Evolutionary conservation across 23 tunicate genomes (phyloP).

Genomic region (Aplidium turbinatum): DNA sequence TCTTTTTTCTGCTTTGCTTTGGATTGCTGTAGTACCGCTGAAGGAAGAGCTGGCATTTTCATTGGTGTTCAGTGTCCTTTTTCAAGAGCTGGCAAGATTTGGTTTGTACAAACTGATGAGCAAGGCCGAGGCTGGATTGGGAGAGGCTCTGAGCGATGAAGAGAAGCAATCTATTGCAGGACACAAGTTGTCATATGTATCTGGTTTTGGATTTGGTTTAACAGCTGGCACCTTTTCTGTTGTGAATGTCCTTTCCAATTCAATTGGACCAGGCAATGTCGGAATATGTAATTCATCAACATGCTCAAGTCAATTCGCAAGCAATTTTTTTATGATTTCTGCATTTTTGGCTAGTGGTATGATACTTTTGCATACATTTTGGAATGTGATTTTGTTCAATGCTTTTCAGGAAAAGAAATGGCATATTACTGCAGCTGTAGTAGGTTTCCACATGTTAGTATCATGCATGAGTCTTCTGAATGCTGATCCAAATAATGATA

Average conservation of each 20-base stretch:
- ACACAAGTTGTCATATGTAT: conserved; percentile 58
- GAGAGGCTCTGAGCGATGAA: conserved; percentile 60
- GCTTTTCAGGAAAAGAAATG: conserved; percentile 50
- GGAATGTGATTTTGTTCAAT: conserved; percentile 64
- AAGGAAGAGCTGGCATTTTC: conserved; percentile 75
- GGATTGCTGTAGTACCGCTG: conserved; percentile 86
- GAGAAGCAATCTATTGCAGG: conserved; percentile 63
- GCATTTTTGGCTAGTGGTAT: conserved; percentile 61
- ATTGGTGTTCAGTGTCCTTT: conserved; percentile 70
- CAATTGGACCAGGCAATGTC: conserved; percentile 83
- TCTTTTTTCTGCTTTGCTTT: conserved; percentile 69
- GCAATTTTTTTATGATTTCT: conserved; percentile 61
- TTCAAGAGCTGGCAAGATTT: conserved; percentile 80
- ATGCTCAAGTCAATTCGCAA: too few relatives aligned
- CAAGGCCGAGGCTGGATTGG: conserved; percentile 73
- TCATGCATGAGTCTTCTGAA: conserved; percentile 48
- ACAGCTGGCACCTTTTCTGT: conserved; percentile 78
- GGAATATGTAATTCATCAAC: conserved; percentile 59
- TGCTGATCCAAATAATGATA: not conserved
- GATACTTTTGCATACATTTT: conserved; percentile 66
- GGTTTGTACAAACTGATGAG: conserved; percentile 60
- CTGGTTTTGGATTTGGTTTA: conserved; percentile 94
- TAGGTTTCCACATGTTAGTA: conserved; percentile 52
- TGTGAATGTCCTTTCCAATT: conserved; percentile 69
- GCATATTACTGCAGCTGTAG: conserved; percentile 8